Evolutionary conservation across 2,797 vertebrate species (phyloP).

Genomic region (Tadarida brasiliensis): DNA sequence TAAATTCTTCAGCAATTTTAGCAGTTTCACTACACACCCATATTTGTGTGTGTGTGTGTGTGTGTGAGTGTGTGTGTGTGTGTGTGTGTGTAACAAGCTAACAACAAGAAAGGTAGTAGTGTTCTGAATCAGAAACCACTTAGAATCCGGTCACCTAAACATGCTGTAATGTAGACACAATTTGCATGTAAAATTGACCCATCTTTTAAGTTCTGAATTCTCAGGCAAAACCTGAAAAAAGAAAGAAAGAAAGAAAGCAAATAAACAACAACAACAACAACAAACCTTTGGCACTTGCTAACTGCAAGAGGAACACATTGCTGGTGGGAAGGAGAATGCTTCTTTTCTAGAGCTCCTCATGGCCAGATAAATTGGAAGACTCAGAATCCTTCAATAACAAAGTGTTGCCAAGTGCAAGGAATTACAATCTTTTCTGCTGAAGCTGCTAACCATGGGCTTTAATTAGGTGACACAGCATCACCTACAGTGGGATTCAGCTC

Average conservation of each 20-base stretch:
- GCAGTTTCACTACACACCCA: not conserved
- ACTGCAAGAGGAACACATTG: not conserved
- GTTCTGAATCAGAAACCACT: not conserved
- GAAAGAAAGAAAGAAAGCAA: not conserved
- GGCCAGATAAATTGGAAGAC: not conserved
- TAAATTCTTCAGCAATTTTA: constrained; percentile 21
- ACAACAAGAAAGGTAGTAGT: not conserved
- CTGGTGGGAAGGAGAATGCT: not conserved
- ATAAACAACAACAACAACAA: not conserved
- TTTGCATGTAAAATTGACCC: constrained; percentile 15
- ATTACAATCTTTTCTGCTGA: not conserved
- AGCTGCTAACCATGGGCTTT: not conserved
- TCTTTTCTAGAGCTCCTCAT: not conserved
- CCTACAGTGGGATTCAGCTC: not conserved
- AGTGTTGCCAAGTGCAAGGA: not conserved
- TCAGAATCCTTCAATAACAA: not conserved
- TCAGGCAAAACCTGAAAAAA: not conserved
- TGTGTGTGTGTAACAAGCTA: not conserved
- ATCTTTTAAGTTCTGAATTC: constrained; percentile 3
- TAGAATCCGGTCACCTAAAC: not conserved
- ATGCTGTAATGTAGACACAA: not conserved
- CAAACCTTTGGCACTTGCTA: not conserved
- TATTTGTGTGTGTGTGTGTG: no score
- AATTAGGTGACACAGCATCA: not conserved
- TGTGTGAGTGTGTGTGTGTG: no score